Base-by-base conservation (phyloP, 2,888 invertebrate species). In the Meiosimyza platycephala region DNA sequence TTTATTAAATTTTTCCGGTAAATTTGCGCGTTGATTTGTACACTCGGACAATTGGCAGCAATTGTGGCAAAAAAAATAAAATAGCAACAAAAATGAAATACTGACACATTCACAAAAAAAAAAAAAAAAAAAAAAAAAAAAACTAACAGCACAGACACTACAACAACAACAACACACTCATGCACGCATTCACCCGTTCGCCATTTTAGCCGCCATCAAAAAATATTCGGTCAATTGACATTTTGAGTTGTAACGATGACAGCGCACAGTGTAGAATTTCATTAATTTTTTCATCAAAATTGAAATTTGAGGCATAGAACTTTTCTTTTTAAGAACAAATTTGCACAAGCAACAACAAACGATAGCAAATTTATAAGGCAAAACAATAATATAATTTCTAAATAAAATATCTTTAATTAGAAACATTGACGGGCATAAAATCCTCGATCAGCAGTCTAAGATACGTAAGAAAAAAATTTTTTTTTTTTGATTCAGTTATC, bases 121-220 rank as follows among this genome's bases (percentile, higher is more conserved):
- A n/a, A n/a, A n/a, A n/a, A 40, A 40, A 69, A 60, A 69, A 33
- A 40, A 40, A 69, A 60, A 69, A 33, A 47, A 13, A 13, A 50
- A 65, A 51, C 52, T 51, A 18, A 5, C 59, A 22, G 22, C 59
- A 15, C 40, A 33, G n/a, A 57, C 59, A 68, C 57, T 2, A 22
- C 22, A 28, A 28, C 28, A 40, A 47, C 33, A 59, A 13, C n/a
- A 50, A 28, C 33, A 69, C 51, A 60, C 50, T 59, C 50, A 50
- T 28, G 51, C 51, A 59, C 33, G 48, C 67, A 67, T 18, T 54
- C 48, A 16, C 62, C n/a, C 68, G 51, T 67, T 66, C 74, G 74
- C 76, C 76, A 76, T 76, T 76, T 76, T 76, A 74, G 71, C 69
- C 74, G 74, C 74, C 76, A 74, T 76, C 67, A 72, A 69, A 51